Evolutionary conservation across 1,140 invertebrate genomes (phyloP), one percentile per base, ranked within the genome.

Genomic region (Pygmarrhopalites habei): DNA sequence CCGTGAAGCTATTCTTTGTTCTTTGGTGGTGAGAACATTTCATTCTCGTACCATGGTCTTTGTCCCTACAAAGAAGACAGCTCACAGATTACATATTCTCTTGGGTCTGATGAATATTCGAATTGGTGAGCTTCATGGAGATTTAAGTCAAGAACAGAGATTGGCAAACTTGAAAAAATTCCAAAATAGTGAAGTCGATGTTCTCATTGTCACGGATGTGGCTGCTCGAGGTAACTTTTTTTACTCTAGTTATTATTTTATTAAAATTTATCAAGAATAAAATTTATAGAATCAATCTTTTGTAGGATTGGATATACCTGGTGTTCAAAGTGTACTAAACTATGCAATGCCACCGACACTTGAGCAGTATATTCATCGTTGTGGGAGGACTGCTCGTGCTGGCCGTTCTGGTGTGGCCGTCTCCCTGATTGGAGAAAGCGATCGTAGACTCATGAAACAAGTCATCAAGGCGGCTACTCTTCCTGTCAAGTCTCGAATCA

Each of bases 351-450:
- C 95, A 2, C 85, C 87, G 21, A 92, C 90, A 0, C 76, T 96
- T 12, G 90, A 97, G 73, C 92, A 96, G 77, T 98, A 98, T 72
- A 92, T 98, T 74, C 95, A 99, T 71, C 78, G 90, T 76, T 90
- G 96, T 21, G 94, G 94, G 39, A 77, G 95, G 72, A 99, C 95
- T 14, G 95, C 95, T 5, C 82, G 95, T 75, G 95, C 95, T 25
- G 95, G 95, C 2, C 80, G 87, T 17, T 85, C 83, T 21, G 89
- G 90, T 58, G 88, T 95, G 44, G 93, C 95, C 0, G 89, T 99
- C 14, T 95, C 92, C 1, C 78, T 99, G 44, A 91, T 92, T 53
- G 93, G 92, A 12, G 95, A 98, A 77, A 81, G 84, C 58, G 95
- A 99, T 75, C 81, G 95, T 15, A 84, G 82, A 71, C 80, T 98